These are phyloP conservation scores for Eristalis arbustorum DNA, from an alignment of 2,888 invertebrate genomes.

Conservation along the genomic window DNA sequence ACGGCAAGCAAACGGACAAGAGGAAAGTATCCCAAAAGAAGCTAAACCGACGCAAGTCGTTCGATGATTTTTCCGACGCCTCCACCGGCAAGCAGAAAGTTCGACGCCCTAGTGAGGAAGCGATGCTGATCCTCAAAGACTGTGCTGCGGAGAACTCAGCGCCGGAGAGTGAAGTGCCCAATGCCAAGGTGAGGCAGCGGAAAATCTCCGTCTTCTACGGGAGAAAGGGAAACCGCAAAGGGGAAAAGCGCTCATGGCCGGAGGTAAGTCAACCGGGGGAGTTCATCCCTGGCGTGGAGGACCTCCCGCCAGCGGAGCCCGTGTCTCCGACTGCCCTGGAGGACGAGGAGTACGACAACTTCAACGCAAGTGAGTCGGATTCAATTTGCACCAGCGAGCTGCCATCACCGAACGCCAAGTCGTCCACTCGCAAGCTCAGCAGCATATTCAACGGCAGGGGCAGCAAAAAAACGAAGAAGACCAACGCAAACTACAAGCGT, in stretches of 20 bases:
- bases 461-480: conserved; percentile 70
- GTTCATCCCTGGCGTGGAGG: conserved; percentile 74
- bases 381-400: conserved; percentile 40
- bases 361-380: conserved; percentile 63
- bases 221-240: conserved; percentile 74
- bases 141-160: conserved; percentile 73
- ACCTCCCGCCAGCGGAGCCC: conserved; percentile 51
- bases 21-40: conserved; percentile 54
- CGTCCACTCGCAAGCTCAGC: conserved; percentile 28
- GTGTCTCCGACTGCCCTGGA: conserved; percentile 26
- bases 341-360: conserved; percentile 62
- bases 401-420: conserved; percentile 21
- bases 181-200: conserved; percentile 73
- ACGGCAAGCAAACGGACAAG: conserved; percentile 38
- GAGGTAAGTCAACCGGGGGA: conserved; percentile 79
- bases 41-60: conserved; percentile 83
- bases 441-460: conserved; percentile 45
- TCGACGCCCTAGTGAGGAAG: conserved; percentile 89
- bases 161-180: conserved; percentile 32
- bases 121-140: conserved; percentile 83
- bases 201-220: conserved; percentile 79
- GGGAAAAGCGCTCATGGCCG: conserved; percentile 79
- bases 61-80: conserved; percentile 83
- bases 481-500: conserved; percentile 80
- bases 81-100: conserved; percentile 82